Percentiles rank a stretch among this genome's conserved stretches.
Conservation (phyloP, 2,888 invertebrate genomes). For the Drosophila hawaiiensis region DNA sequence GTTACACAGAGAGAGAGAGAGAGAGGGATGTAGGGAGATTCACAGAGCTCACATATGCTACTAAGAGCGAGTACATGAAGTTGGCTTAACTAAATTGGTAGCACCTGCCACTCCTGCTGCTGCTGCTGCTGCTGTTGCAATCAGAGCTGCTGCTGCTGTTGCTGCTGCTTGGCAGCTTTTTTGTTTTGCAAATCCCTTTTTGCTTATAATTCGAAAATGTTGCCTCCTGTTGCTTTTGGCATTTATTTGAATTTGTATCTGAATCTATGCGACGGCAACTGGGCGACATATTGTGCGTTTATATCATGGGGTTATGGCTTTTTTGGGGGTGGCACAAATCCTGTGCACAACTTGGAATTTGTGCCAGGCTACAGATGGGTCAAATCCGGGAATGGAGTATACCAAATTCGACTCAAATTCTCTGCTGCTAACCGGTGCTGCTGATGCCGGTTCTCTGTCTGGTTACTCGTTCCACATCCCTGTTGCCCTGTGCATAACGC, state of each 20-base stretch:
- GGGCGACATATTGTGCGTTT: conserved; percentile 59
- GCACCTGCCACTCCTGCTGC: conserved; percentile 53
- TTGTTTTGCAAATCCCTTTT: conserved; percentile 71
- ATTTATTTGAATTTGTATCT: conserved; percentile 77
- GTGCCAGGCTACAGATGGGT: conserved; percentile 66
- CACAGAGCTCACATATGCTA: conserved; percentile 27
- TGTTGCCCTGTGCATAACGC: conserved; percentile 75
- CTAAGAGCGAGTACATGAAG: conserved; percentile 48
- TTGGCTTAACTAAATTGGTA: conserved; percentile 76
- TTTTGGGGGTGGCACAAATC: conserved; percentile 61
- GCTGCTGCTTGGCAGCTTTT: conserved; percentile 20
- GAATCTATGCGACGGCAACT: conserved; percentile 47
- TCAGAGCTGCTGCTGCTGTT: conserved; percentile 5
- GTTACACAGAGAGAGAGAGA: not conserved
- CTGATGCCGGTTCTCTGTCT: conserved; percentile 1
- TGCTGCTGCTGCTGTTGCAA: conserved; percentile 24
- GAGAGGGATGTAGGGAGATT: not conserved
- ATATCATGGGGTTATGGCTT: conserved; percentile 51
- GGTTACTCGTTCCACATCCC: conserved; percentile 15
- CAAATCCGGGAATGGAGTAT: conserved; percentile 47
- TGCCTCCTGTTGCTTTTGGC: conserved; percentile 80
- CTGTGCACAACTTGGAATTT: conserved; percentile 74
- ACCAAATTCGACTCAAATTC: conserved; percentile 24
- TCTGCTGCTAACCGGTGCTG: conserved; percentile 18
- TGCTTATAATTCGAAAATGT: conserved; percentile 79